Base-by-base conservation (phyloP, 2,113 vertebrate species). In the Osmerus eperlanus region DNA sequence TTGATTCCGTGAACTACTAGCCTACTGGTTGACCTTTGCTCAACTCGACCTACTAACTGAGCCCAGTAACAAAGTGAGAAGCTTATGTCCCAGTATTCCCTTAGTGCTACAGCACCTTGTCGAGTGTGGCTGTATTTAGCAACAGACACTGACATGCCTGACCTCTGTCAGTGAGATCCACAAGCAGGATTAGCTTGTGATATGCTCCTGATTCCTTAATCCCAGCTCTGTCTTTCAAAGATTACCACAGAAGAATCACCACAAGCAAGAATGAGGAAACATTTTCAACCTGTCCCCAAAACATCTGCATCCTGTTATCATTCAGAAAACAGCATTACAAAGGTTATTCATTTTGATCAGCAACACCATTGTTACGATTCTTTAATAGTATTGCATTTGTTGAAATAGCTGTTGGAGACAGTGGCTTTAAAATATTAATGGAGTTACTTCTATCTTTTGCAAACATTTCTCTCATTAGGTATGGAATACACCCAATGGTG, bases 141-240 rank as follows among this genome's bases (percentile, higher is more conserved):
- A 67, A 70, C 75, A 81, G 78, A 79, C 83, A 58, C 78, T 52
- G 73, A 86, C 83, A 81, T 19, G n/a, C 32, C 75, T 85, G 86
- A 85, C 87, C 86, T 85, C 79, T 69, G 61, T 73, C 80, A 81
- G 56, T 25, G 77, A 82, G 79, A 80, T 67, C 68, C 82, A 79
- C 71, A 73, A 83, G 77, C 76, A 73, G 87, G 88, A 89, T 91
- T 91, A 91, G 79, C 84, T 79, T 79, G 66, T 69, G 78, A 79
- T 84, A 80, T 71, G 25, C 76, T 78, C 75, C 79, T 74, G 76
- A 80, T 85, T 84, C 78, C 59, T 65, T 91, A 86, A 89, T 89
- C 84, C 85, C 71, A 78, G 84, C 83, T 85, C 86, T 84, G 86
- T 73, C 79, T 76, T 53, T 69, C 79, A 56, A 78, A 89, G 86